Evolutionary conservation across 2,113 vertebrate species (phyloP).

Genomic region (Gobiocypris rarus): DNA sequence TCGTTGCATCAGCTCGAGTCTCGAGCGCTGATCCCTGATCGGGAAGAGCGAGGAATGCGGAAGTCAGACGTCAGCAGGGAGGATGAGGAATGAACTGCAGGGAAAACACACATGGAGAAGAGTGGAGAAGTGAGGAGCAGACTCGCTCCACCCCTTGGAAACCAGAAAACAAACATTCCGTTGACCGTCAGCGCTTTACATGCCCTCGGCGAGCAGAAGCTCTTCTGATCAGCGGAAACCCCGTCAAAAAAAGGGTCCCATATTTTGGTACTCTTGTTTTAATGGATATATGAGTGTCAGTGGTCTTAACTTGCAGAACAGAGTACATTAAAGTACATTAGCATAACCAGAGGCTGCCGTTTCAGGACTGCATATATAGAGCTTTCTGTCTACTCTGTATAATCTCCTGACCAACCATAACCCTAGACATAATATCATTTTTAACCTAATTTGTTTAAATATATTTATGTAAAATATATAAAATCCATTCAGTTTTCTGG

Average conservation of each 20-base stretch:
- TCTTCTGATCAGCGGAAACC: not conserved
- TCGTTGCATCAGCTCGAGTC: constrained; percentile 91
- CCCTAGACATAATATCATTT: too few species aligned
- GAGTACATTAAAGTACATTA: too few species aligned
- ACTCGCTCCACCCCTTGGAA: constrained; percentile 76
- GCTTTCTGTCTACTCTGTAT: too few species aligned
- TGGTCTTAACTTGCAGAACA: not conserved
- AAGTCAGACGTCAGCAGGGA: constrained; percentile 89
- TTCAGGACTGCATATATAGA: too few species aligned
- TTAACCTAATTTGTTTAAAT: too few species aligned
- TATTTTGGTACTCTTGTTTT: not conserved
- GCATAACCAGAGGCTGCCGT: too few species aligned
- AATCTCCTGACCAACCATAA: too few species aligned
- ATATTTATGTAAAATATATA: too few species aligned
- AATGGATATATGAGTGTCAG: not conserved
- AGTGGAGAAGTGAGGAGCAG: constrained; percentile 71
- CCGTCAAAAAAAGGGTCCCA: not conserved
- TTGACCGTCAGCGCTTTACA: constrained; percentile 11
- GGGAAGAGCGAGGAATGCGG: constrained; percentile 98
- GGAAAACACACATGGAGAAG: constrained; percentile 60
- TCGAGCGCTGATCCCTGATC: constrained; percentile 86
- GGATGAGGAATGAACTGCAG: constrained; percentile 67
- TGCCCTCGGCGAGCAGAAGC: not conserved
- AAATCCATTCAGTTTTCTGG: too few species aligned
- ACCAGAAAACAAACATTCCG: constrained; percentile 69